phyloP scores from a whole-genome alignment of 1,140 invertebrate species.

The Scaptodrosophila lebanonensis region DNA sequence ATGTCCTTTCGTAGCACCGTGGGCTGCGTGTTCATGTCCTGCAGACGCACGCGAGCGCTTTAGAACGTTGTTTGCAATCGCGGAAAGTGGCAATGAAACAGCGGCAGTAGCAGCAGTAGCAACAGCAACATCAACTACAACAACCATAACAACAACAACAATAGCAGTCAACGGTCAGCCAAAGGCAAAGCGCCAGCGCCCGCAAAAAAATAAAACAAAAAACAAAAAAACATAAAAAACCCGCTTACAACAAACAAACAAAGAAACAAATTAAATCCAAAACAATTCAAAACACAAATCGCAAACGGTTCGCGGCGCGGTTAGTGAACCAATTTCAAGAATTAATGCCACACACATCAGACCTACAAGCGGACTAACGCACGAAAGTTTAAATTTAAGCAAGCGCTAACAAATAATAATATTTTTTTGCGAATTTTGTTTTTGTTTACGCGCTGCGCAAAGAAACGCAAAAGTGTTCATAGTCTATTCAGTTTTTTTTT shows the following conservation, averaged over 20 bases:
- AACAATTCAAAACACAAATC: constrained; percentile 2
- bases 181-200: constrained; percentile 11
- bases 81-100: constrained; percentile 58
- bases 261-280: constrained; percentile 2
- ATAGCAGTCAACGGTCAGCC: too few species aligned
- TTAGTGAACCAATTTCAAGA: too few species aligned
- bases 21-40: constrained; percentile 37
- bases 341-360: background rate
- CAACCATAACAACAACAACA: constrained; percentile 40
- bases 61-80: constrained; percentile 71
- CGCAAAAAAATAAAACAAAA: background rate
- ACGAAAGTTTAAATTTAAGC: constrained; percentile 19
- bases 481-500: too few species aligned
- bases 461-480: constrained; percentile 59
- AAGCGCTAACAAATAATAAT: constrained; percentile 26
- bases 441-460: constrained; percentile 41
- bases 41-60: constrained; percentile 69
- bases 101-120: background rate
- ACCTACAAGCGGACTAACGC: background rate
- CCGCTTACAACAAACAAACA: background rate
- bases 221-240: constrained; percentile 15
- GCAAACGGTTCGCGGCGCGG: too few species aligned
- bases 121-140: constrained; percentile 17
- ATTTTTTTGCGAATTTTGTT: constrained; percentile 58
- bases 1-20: constrained; percentile 8